phyloP scores from a whole-genome alignment of 1,140 invertebrate genomes.

The Brachionus rotundiformis region DNA sequence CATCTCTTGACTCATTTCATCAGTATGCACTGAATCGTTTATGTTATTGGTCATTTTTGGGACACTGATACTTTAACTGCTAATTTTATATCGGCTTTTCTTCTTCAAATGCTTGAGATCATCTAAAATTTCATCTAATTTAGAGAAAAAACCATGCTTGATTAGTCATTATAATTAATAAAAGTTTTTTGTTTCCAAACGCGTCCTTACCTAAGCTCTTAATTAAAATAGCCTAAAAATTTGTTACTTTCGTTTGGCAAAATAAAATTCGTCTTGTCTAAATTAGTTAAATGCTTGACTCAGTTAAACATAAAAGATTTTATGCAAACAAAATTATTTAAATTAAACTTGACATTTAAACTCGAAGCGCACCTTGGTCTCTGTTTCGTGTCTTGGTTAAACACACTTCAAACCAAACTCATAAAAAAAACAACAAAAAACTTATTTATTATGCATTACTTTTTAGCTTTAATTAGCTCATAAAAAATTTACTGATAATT shows the following conservation, averaged over 20 bases:
- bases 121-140: constrained; percentile 11
- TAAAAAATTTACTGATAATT: neutral
- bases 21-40: neutral
- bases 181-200: neutral
- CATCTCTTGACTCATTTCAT: neutral
- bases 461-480: neutral
- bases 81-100: neutral
- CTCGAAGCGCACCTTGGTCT: neutral
- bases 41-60: neutral
- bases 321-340: neutral
- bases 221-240: neutral
- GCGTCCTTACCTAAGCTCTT: neutral
- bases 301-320: neutral
- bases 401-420: neutral
- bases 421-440: neutral
- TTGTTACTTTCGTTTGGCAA: neutral
- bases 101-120: constrained; percentile 12
- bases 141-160: neutral
- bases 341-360: constrained; percentile 21
- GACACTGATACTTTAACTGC: neutral
- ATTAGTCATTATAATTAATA: neutral
- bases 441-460: neutral
- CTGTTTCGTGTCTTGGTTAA: neutral
- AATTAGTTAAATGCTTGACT: neutral
- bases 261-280: constrained; percentile 11